A percentile compares a stretch with the other conserved stretches of the same genome.
Evolutionary conservation across 2,888 invertebrate species (phyloP).

Genomic region (Tanytarsus gracilentus): DNA sequence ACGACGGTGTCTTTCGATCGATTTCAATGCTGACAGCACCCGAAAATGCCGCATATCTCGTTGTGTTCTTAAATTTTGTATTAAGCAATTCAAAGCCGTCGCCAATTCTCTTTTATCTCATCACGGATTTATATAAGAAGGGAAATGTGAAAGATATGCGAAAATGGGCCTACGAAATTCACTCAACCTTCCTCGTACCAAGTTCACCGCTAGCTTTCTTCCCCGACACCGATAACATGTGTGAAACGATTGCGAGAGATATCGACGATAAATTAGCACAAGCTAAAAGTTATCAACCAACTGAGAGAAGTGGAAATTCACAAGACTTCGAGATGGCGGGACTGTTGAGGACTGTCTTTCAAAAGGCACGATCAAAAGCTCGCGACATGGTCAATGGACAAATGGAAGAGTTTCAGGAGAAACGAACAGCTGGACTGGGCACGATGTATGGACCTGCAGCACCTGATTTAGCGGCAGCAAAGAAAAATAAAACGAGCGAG

Average conservation of each 20-base stretch:
- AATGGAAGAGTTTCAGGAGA: conserved; percentile 56
- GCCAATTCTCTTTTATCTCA: conserved; percentile 60
- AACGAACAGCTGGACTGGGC: conserved; percentile 80
- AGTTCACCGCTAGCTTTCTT: conserved; percentile 48
- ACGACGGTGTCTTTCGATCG: conserved; percentile 82
- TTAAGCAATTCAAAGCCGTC: conserved; percentile 75
- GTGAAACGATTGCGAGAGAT: conserved; percentile 76
- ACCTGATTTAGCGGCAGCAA: conserved; percentile 65
- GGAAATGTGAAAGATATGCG: conserved; percentile 83
- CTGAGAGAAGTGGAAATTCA: conserved; percentile 36
- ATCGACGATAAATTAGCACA: conserved; percentile 68
- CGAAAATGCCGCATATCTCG: conserved; percentile 70
- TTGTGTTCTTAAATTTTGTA: conserved; percentile 89
- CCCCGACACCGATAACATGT: background rate
- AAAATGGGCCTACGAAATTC: conserved; percentile 98
- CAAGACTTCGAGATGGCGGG: conserved; percentile 85
- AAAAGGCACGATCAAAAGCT: conserved; percentile 69
- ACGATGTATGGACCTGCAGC: conserved; percentile 84
- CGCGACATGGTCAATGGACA: conserved; percentile 42
- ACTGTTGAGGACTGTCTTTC: conserved; percentile 76
- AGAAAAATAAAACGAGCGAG: conserved; percentile 70
- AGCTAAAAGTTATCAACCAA: conserved; percentile 19
- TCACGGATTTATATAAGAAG: conserved; percentile 83
- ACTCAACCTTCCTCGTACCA: conserved; percentile 89
- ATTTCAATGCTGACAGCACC: conserved; percentile 72